These are phyloP conservation scores for Antennarius maculatus DNA, from an alignment of 2,797 vertebrate genomes.

Conservation along the genomic window DNA sequence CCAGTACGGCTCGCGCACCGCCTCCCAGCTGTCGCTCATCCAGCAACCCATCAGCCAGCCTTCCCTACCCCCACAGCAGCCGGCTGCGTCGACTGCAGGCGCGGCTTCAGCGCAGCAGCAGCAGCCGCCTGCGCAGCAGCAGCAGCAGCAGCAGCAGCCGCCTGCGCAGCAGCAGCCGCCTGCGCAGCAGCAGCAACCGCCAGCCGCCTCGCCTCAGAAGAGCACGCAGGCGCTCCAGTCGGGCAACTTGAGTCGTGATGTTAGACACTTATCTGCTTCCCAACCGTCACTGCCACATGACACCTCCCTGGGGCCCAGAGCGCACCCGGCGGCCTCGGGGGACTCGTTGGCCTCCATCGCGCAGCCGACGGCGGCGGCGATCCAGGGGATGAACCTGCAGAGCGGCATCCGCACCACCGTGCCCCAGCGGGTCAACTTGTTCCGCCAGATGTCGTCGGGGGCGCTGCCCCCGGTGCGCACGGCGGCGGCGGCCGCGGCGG, in stretches of 20 bases:
- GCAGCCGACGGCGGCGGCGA: conserved; percentile 78
- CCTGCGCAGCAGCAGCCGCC: conserved; percentile 72
- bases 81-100: conserved; percentile 42
- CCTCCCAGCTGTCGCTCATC: conserved; percentile 93
- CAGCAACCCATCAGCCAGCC: conserved; percentile 80
- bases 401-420: conserved; percentile 85
- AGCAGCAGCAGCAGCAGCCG: conserved; percentile 70
- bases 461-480: conserved; percentile 89
- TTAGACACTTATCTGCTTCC: conserved; percentile 94
- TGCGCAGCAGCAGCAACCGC: conserved; percentile 79
- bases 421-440: conserved; percentile 91
- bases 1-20: conserved; percentile 92
- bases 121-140: conserved; percentile 67
- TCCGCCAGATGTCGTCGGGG: conserved; percentile 98
- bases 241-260: conserved; percentile 90
- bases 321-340: conserved; percentile 87
- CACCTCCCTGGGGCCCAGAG: conserved; percentile 87
- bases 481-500: conserved; percentile 68
- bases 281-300: conserved; percentile 98
- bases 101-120: conserved; percentile 52
- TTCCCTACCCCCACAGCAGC: conserved; percentile 62
- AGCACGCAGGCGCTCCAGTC: conserved; percentile 93
- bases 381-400: conserved; percentile 84
- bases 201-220: conserved; percentile 88
- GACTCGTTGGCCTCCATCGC: conserved; percentile 92